Evolutionary conservation across 2,797 vertebrate genomes (phyloP).

Genomic region (Neoniphon sammara): DNA sequence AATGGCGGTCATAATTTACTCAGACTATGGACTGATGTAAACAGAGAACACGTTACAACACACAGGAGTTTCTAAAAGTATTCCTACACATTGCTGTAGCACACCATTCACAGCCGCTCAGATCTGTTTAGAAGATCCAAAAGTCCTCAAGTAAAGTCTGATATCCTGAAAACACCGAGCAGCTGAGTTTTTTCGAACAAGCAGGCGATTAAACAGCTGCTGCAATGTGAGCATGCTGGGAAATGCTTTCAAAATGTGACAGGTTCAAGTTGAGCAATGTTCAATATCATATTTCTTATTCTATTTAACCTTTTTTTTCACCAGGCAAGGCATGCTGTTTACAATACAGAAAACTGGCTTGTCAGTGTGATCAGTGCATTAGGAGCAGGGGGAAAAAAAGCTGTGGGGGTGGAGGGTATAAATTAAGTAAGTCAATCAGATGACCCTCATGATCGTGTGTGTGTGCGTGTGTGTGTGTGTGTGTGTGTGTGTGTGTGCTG

Average conservation of each 20-base stretch:
- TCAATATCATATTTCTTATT: too few relatives aligned
- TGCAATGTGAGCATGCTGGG: not conserved
- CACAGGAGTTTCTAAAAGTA: conserved; percentile 34
- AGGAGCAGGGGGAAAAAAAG: too few relatives aligned
- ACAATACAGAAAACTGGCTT: too few relatives aligned
- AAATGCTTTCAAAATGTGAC: not conserved
- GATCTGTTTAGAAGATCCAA: not conserved
- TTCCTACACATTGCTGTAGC: not conserved
- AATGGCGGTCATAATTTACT: conserved; percentile 4
- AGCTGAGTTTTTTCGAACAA: not conserved
- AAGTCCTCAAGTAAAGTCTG: not conserved
- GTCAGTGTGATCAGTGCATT: too few relatives aligned
- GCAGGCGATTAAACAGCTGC: not conserved
- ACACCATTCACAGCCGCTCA: not conserved
- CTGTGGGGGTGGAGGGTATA: too few relatives aligned
- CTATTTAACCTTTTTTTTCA: too few relatives aligned
- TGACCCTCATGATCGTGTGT: not conserved
- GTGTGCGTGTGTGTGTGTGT: not conserved
- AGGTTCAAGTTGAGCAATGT: not conserved
- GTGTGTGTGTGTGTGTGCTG: not conserved
- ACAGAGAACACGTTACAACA: conserved; percentile 44
- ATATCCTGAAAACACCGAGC: not conserved
- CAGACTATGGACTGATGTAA: conserved; percentile 52
- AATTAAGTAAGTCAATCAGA: too few relatives aligned
- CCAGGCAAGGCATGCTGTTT: too few relatives aligned